Conservation (phyloP, 2,113 vertebrate genomes). For the Propithecus coquereli region DNA sequence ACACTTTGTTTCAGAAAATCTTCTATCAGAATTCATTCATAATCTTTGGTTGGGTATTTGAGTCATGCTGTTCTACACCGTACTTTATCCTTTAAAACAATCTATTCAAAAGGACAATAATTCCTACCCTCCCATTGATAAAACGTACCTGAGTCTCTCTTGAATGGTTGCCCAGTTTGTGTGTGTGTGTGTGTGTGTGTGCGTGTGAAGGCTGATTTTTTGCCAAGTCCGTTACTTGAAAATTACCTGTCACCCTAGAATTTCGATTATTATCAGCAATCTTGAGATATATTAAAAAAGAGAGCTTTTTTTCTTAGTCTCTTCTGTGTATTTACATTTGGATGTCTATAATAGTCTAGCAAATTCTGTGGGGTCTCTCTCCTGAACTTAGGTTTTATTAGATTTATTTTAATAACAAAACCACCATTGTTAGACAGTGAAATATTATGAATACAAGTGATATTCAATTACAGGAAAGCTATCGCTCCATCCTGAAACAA, state of each 20-base stretch:
- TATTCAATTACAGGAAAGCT: conserved; percentile 34
- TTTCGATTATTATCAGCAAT: background rate
- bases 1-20: background rate
- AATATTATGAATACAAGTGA: conserved; percentile 43
- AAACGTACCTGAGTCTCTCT: conserved; percentile 50
- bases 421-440: background rate
- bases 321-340: background rate
- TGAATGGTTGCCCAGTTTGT: background rate
- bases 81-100: conserved; percentile 45
- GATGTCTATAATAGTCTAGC: background rate
- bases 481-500: conserved; percentile 19
- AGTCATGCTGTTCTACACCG: conserved; percentile 36
- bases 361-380: background rate
- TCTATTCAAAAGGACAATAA: conserved; percentile 60
- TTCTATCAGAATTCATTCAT: background rate
- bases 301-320: background rate
- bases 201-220: background rate
- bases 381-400: background rate
- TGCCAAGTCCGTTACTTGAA: background rate
- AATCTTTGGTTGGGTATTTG: conserved; percentile 68
- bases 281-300: background rate
- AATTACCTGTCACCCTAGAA: background rate
- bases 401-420: conserved; percentile 46
- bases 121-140: conserved; percentile 69
- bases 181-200: background rate